Base-by-base conservation (phyloP, 2,797 vertebrate species). In the Bradypodion ventrale region DNA sequence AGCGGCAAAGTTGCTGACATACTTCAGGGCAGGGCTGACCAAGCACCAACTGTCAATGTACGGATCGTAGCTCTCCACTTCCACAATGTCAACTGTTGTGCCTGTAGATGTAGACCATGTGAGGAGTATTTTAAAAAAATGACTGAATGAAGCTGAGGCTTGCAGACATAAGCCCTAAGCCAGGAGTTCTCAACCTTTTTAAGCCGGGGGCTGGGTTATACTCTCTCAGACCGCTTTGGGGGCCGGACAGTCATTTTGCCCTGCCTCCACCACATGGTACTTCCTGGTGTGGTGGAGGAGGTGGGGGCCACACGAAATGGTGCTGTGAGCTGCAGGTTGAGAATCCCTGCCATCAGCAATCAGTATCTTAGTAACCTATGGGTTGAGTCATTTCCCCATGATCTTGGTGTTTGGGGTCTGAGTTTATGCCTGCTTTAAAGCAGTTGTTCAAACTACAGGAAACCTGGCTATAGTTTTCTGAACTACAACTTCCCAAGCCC, bases 51-150 rank as follows among this genome's bases (percentile, higher is more conserved):
- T 96, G 93, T 98, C 87, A 0, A 90, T 97, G 92, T 98, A 99
- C 0, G 98, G 99, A 91, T 99, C 98, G 0, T 99, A 99, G 89
- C 97, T 96, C 87, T 99, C 98, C 37, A 98, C 97, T 83, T 99
- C 98, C 68, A 99, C 98, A 2, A 89, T 83, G 0, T 97, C 96
- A 92, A 96, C 94, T 0, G 97, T 95, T 0, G 98, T 99, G 66
- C 98, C 99, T 99, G 82, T 4, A 81, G 16, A 40, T 99, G 82
- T 4, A 81, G 16, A 40, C 23, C 27, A 70, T 62, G n/a, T 37
- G 40, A 73, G 81, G 78, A 68, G 0, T 1, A 79, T 1, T n/a
- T n/a, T n/a, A 69, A 72, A 62, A 72, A n/a, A 52, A 60, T 10
- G 40, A 4, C 21, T 75, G 68, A 75, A 40, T 46, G 44, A 15